A percentile compares a stretch with the other conserved stretches of the same genome.
Conservation (phyloP, 1,140 invertebrate genomes). For the Drosophila sulfurigaster region DNA sequence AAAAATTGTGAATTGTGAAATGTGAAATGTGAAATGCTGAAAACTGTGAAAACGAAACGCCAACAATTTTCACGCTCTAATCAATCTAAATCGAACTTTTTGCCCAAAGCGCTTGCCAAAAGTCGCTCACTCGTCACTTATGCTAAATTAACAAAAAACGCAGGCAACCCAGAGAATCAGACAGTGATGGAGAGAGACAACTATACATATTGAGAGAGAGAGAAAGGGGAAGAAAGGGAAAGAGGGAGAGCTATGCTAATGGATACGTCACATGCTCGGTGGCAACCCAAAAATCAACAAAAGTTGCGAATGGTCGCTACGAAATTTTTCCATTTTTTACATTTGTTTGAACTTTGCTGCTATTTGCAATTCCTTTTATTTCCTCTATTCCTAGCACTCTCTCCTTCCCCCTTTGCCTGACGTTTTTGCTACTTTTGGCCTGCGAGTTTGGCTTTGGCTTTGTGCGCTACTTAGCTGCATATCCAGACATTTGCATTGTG, state of each 20-base stretch:
- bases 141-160: conserved; percentile 79
- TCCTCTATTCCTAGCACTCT: conserved; percentile 16
- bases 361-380: conserved; percentile 39
- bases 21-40: background rate
- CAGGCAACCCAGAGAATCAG: conserved; percentile 11
- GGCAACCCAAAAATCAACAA: conserved; percentile 69
- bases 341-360: conserved; percentile 73
- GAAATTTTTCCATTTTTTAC: conserved; percentile 38
- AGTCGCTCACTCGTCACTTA: conserved; percentile 82
- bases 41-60: conserved; percentile 47
- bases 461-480: conserved; percentile 63
- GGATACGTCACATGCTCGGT: conserved; percentile 44
- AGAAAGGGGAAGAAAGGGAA: background rate
- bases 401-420: background rate
- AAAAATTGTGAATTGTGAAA: conserved; percentile 21
- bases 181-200: background rate
- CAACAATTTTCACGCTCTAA: conserved; percentile 80
- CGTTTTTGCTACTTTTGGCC: conserved; percentile 1
- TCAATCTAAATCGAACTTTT: conserved; percentile 68
- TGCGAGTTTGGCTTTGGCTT: conserved; percentile 22
- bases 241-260: conserved; percentile 10
- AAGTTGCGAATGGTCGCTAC: conserved; percentile 54
- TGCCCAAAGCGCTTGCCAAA: conserved; percentile 71
- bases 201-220: conserved; percentile 2
- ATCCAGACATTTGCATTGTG: conserved; percentile 70